A percentile compares a stretch with the other conserved stretches of the same genome.
Evolutionary conservation across 2,113 vertebrate genomes (phyloP).

Genomic region (Nestor notabilis): DNA sequence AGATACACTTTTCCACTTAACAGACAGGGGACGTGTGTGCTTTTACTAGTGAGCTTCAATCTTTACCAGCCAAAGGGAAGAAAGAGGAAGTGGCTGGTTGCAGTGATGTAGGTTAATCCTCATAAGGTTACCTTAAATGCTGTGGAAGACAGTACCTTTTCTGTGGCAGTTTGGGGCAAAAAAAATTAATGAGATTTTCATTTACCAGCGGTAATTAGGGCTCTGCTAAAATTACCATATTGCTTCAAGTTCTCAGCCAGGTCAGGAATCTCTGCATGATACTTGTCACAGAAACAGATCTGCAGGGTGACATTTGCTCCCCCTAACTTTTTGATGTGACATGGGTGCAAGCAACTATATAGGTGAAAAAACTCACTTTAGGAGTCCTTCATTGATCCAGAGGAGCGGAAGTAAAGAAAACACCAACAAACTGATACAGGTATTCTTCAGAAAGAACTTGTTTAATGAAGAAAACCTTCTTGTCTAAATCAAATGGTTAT

Average conservation of each 20-base stretch:
- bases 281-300: background rate
- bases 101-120: background rate
- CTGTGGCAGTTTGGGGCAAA: background rate
- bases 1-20: background rate
- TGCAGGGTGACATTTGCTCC: background rate
- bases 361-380: background rate
- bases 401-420: background rate
- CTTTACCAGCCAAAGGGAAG: background rate
- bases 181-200: background rate
- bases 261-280: background rate
- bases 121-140: too few relatives aligned
- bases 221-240: background rate
- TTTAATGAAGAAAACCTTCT: background rate
- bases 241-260: background rate
- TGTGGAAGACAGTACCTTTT: background rate
- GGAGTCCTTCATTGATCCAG: background rate
- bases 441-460: background rate
- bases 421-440: accelerated
- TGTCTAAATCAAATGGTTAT: background rate
- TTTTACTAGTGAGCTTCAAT: background rate
- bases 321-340: background rate
- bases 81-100: background rate
- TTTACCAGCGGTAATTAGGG: background rate
- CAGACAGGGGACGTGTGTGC: accelerated
- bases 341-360: background rate